Evolutionary conservation across 1,140 invertebrate species (phyloP), one percentile per base, ranked within the genome.

Genomic region (Protaetia brevitarsis): DNA sequence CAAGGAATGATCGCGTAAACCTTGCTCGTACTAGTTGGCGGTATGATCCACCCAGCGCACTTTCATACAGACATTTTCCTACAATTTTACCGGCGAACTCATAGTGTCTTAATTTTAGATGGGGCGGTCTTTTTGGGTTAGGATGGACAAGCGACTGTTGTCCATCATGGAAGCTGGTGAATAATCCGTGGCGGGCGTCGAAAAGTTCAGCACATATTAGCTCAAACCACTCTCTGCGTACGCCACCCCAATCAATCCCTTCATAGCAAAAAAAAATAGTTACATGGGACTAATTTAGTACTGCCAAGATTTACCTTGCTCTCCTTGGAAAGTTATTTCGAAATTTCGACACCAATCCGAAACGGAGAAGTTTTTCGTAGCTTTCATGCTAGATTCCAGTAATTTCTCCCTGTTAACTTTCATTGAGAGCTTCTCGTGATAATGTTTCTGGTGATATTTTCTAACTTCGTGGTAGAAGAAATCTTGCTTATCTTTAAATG

Each of bases 41-140:
- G 81, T 96, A 95, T 8, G 88, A 87, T 23, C 92, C 90, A 3
- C 94, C 94, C 11, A 95, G 82, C 8, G 94, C 90, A 51, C 92
- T 94, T 80, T 97, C 95, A 76, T 95, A 96, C 64, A 96, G 79
- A 81, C 93, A 94, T 80, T 95, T 95, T 51, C 94, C 95, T n/a
- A 96, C 93, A 69, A 97, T 86, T 79, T 92, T 91, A 27, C 95
- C 95, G 30, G 95, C 94, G 78, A 97, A 94, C 82, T 97, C 94
- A 78, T 91, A 97, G 78, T 95, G 89, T 74, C 95, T 94, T 45
- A 95, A 73, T 79, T 95, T 95, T 3, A 93, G 78, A 76, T 90
- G 84, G 6, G 85, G 60, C 5, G 90, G 86, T 23, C 92, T 80
- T 74, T 88, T 86, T 11, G 88, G 87, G 80, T 94, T 94, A 0